Base-by-base conservation (phyloP, 1,140 invertebrate genomes). In the Apolygus lucorum region DNA sequence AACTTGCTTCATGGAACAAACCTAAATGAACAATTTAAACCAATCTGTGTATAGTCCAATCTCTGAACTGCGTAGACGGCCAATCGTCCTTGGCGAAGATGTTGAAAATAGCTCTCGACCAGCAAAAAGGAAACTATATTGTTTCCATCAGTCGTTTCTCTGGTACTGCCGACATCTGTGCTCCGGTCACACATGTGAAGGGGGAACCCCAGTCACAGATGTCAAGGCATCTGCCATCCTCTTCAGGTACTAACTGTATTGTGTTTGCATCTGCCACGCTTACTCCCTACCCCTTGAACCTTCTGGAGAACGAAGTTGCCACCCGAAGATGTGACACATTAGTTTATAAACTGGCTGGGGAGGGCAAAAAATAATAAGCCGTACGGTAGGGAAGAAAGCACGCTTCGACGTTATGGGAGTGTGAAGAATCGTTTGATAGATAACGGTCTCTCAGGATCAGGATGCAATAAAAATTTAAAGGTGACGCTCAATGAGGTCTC, bases 221-320 rank as follows among this genome's bases (percentile, higher is more conserved):
- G 34, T 42, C 34, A 42, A 42, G 34, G 34, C 34, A 42, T 42
- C 34, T 42, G 34, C 34, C 34, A 17, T 4, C 34, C 34, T 42
- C 34, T 42, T 42, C 34, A 42, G 34, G 34, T 42, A 42, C 34
- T 17, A 4, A 8, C 17, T 17, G 34, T 42, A 42, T 42, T 42
- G 34, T 42, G 64, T 24, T 25, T 54, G 67, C 52, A 24, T 29
- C 52, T 24, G 29, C 52, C 52, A 25, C 67, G 24, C 24, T 66
- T 21, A 22, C 17, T 26, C 52, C 22, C 13, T 29, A 21, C 29
- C 21, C 22, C 28, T 14, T 28, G 8, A 4, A 8, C 17, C 34
- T 8, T 8, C 34, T 42, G 34, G 34, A 17, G 17, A 8, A 42
- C 4, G 34, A 17, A 17, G 4, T 17, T 42, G 34, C 4, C 4